These are phyloP conservation scores for Eupithecia subfuscata DNA, from an alignment of 2,888 invertebrate genomes.

Conservation along the genomic window DNA sequence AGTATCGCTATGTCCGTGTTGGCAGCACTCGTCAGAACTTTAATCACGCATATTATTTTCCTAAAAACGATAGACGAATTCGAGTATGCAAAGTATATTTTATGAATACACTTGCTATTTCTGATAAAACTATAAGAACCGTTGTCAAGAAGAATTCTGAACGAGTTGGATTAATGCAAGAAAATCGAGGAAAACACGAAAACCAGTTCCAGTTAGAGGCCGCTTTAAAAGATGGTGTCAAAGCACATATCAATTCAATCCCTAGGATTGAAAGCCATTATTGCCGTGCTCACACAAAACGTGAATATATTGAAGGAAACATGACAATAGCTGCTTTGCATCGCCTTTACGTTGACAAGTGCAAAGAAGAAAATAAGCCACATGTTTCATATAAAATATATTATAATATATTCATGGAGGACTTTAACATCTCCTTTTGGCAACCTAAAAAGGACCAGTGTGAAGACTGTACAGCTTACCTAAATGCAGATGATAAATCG, in stretches of 20 bases:
- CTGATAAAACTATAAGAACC: constrained; percentile 19
- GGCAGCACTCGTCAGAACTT: constrained; percentile 27
- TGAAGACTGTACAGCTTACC: too few relatives aligned
- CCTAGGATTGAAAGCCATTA: too few relatives aligned
- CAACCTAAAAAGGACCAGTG: too few relatives aligned
- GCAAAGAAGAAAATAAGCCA: constrained; percentile 22
- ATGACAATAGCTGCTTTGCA: constrained; percentile 8
- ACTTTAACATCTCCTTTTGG: too few relatives aligned
- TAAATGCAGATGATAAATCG: too few relatives aligned
- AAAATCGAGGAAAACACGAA: constrained; percentile 8
- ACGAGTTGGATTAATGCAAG: constrained; percentile 1
- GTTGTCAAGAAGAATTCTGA: constrained; percentile 2
- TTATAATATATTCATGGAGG: too few relatives aligned
- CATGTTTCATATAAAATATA: constrained; percentile 8
- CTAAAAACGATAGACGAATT: constrained; percentile 13
- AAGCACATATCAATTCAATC: too few relatives aligned
- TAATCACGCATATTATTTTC: constrained; percentile 28
- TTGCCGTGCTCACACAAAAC: constrained; percentile 17
- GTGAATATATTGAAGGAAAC: constrained; percentile 2
- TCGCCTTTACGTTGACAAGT: constrained; percentile 10
- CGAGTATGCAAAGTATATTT: constrained; percentile 32
- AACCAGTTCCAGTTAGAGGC: neutral
- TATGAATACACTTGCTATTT: constrained; percentile 28
- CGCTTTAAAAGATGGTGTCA: too few relatives aligned
- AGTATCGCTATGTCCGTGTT: constrained; percentile 23